Base-by-base conservation (phyloP, 2,113 vertebrate species). In the Scartelaos histophorus region DNA sequence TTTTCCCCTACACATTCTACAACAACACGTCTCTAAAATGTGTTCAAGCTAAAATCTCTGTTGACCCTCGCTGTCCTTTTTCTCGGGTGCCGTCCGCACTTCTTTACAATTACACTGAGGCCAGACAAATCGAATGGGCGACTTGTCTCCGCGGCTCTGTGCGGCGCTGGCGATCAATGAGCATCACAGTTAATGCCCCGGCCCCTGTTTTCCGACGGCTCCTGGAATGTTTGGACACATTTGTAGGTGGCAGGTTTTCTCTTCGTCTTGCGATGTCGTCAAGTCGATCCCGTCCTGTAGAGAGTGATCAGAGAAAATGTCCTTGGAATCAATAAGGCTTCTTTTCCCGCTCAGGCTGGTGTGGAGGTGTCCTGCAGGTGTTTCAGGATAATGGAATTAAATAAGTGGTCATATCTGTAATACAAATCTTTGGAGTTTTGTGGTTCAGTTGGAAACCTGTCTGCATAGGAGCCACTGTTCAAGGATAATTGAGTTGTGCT, bases 241-340 rank as follows among this genome's bases (percentile, higher is more conserved):
- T 74, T 76, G 70, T 65, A 25, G 56, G 56, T n/a, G 24, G 72
- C 82, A 34, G 74, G 77, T 85, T 58, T 83, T 67, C 65, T 66
- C 73, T 66, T 43, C 24, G 51, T 78, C 71, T 54, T 46, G 76
- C 71, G 83, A 87, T 53, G 69, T 51, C 46, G 66, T 45, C 25
- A 85, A 79, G 88, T 92, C 89, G 81, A 90, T 93, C 75, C 60
- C 34, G 69, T 66, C 66, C 84, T 89, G 88, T 87, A 91, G 79
- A 88, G 81, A 86, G 79, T 86, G 85, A 88, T 92, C 90, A 88
- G 75, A 91, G 86, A 88, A 86, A 85, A 84, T 80, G 82, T 85
- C 78, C 75, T n/a, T 66, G 62, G 70, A 77, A 89, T 90, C 86
- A 79, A 90, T 90, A 81, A 4, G 34, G 22, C 71, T 64, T 79